Conservation (phyloP, 2,888 invertebrate species). For the Hetaerina titia region DNA sequence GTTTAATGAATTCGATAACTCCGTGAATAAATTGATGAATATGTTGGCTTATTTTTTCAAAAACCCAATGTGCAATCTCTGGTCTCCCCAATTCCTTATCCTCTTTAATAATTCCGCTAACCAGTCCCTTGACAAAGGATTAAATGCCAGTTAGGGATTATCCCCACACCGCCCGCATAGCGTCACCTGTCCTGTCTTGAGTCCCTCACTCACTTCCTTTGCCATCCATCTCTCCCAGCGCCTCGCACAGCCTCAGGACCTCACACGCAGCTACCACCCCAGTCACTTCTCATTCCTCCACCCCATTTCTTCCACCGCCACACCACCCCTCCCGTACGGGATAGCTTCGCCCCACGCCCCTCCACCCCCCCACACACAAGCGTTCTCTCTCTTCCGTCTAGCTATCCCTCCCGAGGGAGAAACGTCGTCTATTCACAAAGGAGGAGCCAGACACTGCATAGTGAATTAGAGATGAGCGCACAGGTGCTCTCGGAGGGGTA, state of each 20-base stretch:
- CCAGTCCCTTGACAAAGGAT: not conserved
- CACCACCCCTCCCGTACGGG: not conserved
- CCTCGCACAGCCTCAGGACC: not conserved
- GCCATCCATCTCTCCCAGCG: not conserved
- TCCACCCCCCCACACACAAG: not conserved
- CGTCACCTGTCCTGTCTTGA: not conserved
- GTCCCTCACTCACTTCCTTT: not conserved
- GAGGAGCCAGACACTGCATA: constrained; percentile 51
- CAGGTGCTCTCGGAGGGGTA: not conserved
- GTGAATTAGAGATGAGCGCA: constrained; percentile 62
- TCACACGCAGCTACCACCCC: not conserved
- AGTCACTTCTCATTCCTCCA: not conserved
- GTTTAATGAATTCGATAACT: not conserved
- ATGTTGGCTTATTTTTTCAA: no score
- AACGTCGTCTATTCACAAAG: constrained; percentile 18
- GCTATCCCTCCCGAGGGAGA: not conserved
- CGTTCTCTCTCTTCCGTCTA: not conserved
- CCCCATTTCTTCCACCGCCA: not conserved
- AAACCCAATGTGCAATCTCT: no score
- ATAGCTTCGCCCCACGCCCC: not conserved
- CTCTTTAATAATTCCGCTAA: not conserved
- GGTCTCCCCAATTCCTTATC: no score
- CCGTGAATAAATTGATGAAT: not conserved
- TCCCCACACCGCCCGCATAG: not conserved
- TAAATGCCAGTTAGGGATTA: not conserved